Conservation (phyloP, 2,888 invertebrate species). For the Ormyrus thymus region DNA sequence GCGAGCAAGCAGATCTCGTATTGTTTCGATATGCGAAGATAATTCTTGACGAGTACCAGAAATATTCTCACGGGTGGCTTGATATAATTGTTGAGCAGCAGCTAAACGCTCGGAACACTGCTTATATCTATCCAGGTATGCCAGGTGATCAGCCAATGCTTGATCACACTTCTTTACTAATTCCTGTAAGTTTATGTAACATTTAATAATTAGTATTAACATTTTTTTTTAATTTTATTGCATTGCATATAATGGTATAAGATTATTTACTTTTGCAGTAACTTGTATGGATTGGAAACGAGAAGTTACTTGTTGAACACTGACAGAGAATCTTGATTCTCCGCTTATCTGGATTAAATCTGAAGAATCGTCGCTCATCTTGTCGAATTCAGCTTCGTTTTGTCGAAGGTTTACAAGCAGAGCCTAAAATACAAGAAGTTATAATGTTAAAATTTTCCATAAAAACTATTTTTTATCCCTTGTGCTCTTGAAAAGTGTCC, state of each 20-base stretch:
- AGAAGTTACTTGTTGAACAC: slow-evolving; percentile 91
- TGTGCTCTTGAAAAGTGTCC: neutral
- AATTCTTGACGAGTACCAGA: slow-evolving; percentile 82
- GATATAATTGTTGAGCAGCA: slow-evolving; percentile 84
- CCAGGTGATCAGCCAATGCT: slow-evolving; percentile 87
- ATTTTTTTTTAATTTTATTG: slow-evolving; percentile 1
- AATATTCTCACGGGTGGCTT: slow-evolving; percentile 79
- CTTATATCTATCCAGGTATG: slow-evolving; percentile 88
- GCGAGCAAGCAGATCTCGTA: slow-evolving; percentile 85
- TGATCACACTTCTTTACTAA: slow-evolving; percentile 94
- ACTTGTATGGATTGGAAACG: slow-evolving; percentile 92
- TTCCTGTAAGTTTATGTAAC: slow-evolving; percentile 76
- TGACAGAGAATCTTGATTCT: slow-evolving; percentile 90
- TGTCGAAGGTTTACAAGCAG: slow-evolving; percentile 86
- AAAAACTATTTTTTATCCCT: neutral
- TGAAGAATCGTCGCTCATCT: slow-evolving; percentile 89
- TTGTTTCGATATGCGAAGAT: slow-evolving; percentile 81
- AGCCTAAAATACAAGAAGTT: slow-evolving; percentile 77
- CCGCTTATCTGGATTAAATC: slow-evolving; percentile 90
- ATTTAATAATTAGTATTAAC: neutral
- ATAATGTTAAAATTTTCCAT: neutral
- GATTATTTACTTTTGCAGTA: slow-evolving; percentile 82
- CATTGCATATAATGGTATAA: neutral
- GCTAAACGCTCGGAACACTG: slow-evolving; percentile 89
- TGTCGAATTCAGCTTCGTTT: slow-evolving; percentile 91